Evolutionary conservation across 92 coral and sea anemone genomes (phyloP).

Genomic region (Porites cylindrica): DNA sequence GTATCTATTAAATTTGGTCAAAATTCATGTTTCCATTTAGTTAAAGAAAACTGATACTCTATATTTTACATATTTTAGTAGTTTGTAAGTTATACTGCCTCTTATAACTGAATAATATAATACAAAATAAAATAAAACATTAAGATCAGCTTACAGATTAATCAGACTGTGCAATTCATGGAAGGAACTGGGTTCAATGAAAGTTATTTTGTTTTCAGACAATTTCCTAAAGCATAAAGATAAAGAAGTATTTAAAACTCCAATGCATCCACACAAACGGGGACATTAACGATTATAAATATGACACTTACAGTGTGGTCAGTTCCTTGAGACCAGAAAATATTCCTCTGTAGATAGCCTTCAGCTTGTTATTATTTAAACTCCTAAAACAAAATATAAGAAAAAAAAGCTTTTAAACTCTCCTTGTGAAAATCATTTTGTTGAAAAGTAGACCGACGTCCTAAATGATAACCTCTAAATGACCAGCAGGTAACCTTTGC

Average conservation of each 20-base stretch:
- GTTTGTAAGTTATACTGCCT: too few species aligned
- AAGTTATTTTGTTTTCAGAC: neutral
- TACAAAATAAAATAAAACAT: neutral
- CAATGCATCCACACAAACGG: neutral
- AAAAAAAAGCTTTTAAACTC: neutral
- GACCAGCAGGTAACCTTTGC: too few species aligned
- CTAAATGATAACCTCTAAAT: too few species aligned
- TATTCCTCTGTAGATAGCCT: neutral
- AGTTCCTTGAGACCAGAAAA: neutral
- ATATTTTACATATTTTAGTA: too few species aligned
- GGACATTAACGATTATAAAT: neutral
- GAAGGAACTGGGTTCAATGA: neutral
- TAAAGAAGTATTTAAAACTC: neutral
- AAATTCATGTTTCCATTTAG: too few species aligned
- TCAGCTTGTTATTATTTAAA: neutral
- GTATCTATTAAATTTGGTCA: too few species aligned
- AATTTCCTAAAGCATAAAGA: neutral
- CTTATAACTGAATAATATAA: too few species aligned
- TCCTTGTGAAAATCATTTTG: neutral
- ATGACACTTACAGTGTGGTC: neutral
- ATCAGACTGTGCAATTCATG: neutral
- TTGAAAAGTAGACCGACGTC: too few species aligned
- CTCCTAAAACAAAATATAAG: neutral
- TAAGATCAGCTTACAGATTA: neutral
- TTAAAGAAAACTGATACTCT: too few species aligned